Conservation (phyloP, 2,888 invertebrate genomes). For the Monochamus alternatus region DNA sequence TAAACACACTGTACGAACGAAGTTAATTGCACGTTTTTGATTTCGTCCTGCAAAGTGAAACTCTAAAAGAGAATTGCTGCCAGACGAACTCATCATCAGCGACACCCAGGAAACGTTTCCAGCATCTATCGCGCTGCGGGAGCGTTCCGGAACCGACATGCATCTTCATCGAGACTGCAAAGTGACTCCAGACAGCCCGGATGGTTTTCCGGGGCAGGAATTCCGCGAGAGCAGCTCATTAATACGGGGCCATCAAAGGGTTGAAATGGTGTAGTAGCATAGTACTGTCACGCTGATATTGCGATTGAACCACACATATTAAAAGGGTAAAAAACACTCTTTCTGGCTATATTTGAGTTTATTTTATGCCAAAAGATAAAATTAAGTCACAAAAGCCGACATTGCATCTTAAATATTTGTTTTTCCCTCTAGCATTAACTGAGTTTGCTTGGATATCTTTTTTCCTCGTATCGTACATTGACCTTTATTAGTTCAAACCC, state of each 20-base stretch:
- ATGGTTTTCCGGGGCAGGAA: not conserved
- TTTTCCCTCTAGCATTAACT: too few species aligned
- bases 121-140: not conserved
- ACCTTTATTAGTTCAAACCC: too few species aligned
- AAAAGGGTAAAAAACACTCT: too few species aligned
- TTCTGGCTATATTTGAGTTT: too few species aligned
- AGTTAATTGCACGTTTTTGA: not conserved
- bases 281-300: too few species aligned
- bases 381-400: too few species aligned
- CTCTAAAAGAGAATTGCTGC: constrained; percentile 10
- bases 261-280: too few species aligned
- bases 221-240: not conserved
- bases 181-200: constrained; percentile 7
- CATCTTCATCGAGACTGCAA: constrained; percentile 13
- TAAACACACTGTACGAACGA: not conserved
- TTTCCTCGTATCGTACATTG: too few species aligned
- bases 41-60: not conserved
- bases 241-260: not conserved
- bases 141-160: constrained; percentile 5
- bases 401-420: too few species aligned
- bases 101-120: constrained; percentile 15
- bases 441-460: too few species aligned
- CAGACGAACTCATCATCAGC: constrained; percentile 13
- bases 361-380: too few species aligned
- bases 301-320: too few species aligned